Conservation (phyloP, 2,113 vertebrate genomes). For the Myiagra hebetior region DNA sequence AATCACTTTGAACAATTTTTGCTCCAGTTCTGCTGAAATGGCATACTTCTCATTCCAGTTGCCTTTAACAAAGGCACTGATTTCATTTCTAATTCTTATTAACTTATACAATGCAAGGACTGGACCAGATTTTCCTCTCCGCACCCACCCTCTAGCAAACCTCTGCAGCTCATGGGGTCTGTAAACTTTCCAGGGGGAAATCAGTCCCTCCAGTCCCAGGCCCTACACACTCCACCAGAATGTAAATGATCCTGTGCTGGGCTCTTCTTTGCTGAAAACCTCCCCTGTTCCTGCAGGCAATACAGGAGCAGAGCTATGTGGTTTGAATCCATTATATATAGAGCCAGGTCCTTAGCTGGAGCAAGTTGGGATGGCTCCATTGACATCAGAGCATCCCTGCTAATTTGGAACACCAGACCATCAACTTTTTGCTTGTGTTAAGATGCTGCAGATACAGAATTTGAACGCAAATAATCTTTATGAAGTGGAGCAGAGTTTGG, state of each 20-base stretch:
- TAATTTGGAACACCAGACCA: not conserved
- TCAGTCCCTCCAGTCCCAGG: not conserved
- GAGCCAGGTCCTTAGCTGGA: not conserved
- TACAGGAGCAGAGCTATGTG: not conserved
- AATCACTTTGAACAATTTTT: not conserved
- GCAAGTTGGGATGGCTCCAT: not conserved
- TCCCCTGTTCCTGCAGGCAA: not conserved
- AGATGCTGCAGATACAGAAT: not conserved
- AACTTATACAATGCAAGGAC: not conserved
- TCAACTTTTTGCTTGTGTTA: not conserved
- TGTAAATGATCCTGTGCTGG: not conserved
- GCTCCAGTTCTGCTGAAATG: not conserved
- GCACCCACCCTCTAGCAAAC: not conserved
- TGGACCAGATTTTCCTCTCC: not conserved
- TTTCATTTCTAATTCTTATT: conserved; percentile 18
- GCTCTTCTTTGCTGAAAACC: not conserved
- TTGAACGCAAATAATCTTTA: not conserved
- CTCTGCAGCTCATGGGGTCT: not conserved
- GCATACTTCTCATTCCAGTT: not conserved
- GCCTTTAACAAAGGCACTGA: not conserved
- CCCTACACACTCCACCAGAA: not conserved
- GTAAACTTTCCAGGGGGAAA: not conserved
- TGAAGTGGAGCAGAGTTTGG: not conserved
- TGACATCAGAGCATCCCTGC: not conserved
- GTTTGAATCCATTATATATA: not conserved